Base-by-base conservation (phyloP, 2,888 invertebrate genomes). In the Vandiemenella viatica region DNA sequence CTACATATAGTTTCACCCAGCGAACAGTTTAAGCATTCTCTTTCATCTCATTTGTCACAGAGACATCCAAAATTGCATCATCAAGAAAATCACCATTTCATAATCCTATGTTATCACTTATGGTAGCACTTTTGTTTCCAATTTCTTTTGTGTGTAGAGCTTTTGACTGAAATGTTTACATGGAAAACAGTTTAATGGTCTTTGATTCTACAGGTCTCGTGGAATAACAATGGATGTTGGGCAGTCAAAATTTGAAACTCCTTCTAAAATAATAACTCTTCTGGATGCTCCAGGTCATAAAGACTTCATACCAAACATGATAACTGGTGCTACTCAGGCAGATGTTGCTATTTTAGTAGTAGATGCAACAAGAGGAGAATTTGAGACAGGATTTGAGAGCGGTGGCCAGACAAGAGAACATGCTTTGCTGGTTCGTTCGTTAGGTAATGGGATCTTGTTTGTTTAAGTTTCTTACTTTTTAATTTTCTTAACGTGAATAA, bases 251-350 rank as follows among this genome's bases (percentile, higher is more conserved):
- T 93, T 97, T 71, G 89, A 92, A 67, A 92, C 95, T 0, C 76
- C 80, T 48, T 77, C 79, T 3, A 91, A 91, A 69, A 63, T 65
- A 10, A 79, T 89, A 0, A 85, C 83, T 0, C 69, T 99, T 42
- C 70, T 99, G 50, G 98, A 99, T 74, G 96, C 98, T 21, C 98
- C 98, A 1, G 98, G 98, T 0, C 98, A 99, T 66, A 93, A 90
- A 64, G 98, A 99, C 66, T 98, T 99, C 63, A 97, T 98, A 62
- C 97, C 98, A 2, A 97, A 98, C 61, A 98, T 99, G 97, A 98
- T 99, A 57, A 89, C 88, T 13, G 97, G 97, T 15, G 95, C 97
- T 2, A 89, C 93, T 1, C 96, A 97, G 67, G 98, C 98, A 2
- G 98, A 99, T 70, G 96, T 92, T 1, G 96, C 95, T 13, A 71